Percentiles rank a stretch among this genome's conserved stretches.
Evolutionary conservation across 2,888 invertebrate genomes (phyloP).

Genomic region (Anarsia innoxiella): DNA sequence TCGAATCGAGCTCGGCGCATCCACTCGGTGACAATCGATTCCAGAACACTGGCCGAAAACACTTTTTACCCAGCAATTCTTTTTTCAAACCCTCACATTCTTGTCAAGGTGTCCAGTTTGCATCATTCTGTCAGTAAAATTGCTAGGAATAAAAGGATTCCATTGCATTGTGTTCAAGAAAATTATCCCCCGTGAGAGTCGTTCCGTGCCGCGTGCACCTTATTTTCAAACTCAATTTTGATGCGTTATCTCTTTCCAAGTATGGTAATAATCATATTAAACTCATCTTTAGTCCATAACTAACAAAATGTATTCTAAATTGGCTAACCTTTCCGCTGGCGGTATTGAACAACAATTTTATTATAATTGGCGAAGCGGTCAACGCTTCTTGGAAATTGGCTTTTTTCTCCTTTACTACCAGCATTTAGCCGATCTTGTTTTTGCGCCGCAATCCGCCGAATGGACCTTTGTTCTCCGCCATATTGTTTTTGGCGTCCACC

Average conservation of each 20-base stretch:
- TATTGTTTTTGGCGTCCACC: conserved; percentile 43
- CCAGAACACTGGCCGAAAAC: conserved; percentile 20
- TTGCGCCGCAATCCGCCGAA: conserved; percentile 50
- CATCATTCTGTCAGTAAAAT: conserved; percentile 21
- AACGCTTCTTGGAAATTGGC: conserved; percentile 65
- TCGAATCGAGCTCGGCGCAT: conserved; percentile 30
- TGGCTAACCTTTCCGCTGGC: conserved; percentile 54
- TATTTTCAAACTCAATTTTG: too few relatives aligned
- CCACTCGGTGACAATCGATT: conserved; percentile 42
- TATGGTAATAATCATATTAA: conserved; percentile 1
- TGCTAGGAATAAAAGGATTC: too few relatives aligned
- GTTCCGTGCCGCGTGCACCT: too few relatives aligned
- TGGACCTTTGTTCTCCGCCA: conserved; percentile 61
- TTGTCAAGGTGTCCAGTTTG: too few relatives aligned
- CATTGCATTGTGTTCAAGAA: too few relatives aligned
- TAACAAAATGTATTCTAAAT: conserved; percentile 49
- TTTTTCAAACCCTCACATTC: conserved; percentile 4
- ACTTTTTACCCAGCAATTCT: background rate
- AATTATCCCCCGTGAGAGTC: too few relatives aligned
- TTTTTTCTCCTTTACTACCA: conserved; percentile 58
- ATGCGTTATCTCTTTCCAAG: background rate
- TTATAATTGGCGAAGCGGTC: conserved; percentile 69
- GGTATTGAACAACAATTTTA: conserved; percentile 65
- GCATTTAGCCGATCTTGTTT: conserved; percentile 63
- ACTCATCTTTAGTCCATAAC: conserved; percentile 11